Evolutionary conservation across 2,797 vertebrate species (phyloP), one percentile per base, ranked within the genome.

Genomic region (Pitangus sulphuratus): DNA sequence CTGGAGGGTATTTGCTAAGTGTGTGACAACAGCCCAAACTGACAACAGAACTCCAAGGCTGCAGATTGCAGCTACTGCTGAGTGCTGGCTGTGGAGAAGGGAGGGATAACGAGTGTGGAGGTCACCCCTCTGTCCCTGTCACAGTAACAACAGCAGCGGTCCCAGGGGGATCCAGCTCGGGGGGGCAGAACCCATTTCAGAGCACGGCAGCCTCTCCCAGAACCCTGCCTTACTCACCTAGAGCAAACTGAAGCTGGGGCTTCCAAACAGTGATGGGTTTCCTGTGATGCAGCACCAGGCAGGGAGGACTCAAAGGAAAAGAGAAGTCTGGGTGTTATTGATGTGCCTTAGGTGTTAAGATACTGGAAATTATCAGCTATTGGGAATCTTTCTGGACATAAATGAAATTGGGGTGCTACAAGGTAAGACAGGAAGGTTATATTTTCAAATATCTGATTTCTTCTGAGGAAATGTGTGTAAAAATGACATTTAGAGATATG

Each of bases 1-100:
- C 97, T 90, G 54, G 72, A 92, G 95, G 95, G 87, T 82, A 94
- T 95, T 95, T 92, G 89, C 84, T 60, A 70, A 87, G 95, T 47
- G 60, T 74, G 82, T 82, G 65, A 93, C 90, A 96, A 86, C 74
- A 97, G 94, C 83, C 71, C 54, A 54, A 72, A 57, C 81, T 74
- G 79, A 94, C 93, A 93, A 90, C 75, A 90, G 39, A 85, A 72
- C 50, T 77, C 69, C 6, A 31, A 85, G 82, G 66, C 70, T 64
- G 57, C 80, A 68, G 85, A 87, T 17, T 88, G 83, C 8, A 70
- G 68, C 48, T 45, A 85, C 28, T 42, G 26, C 30, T 6, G 53
- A 64, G 40, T 20, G 14, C 65, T 57, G 40, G 50, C 50, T 51
- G 0, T 25, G 54, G 70, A 91, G 61, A 80, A n/a, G 31, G 30